Conservation (phyloP, 2,888 invertebrate species). For the Eupeodes luniger region DNA sequence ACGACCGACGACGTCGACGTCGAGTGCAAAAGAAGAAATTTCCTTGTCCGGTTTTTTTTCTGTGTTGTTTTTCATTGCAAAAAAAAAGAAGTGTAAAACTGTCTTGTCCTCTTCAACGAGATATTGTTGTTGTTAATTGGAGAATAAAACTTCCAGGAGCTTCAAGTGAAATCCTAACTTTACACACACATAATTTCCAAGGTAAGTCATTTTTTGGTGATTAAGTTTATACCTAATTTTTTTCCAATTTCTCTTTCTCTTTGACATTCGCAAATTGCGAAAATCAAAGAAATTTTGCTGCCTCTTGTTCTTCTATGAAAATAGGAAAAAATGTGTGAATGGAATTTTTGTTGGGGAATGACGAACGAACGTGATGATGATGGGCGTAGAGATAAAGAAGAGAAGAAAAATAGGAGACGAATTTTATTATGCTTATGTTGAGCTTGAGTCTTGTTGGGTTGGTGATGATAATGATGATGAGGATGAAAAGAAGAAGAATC, state of each 20-base stretch:
- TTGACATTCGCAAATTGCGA: constrained; percentile 52
- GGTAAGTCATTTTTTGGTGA: background rate
- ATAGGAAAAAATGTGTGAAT: constrained; percentile 53
- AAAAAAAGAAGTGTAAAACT: constrained; percentile 11
- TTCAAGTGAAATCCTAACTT: constrained; percentile 11
- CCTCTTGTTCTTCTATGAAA: constrained; percentile 49
- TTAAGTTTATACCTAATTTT: background rate
- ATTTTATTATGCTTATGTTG: background rate
- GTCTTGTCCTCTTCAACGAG: background rate
- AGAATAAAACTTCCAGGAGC: constrained; percentile 12
- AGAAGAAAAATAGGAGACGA: constrained; percentile 18
- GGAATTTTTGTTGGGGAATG: constrained; percentile 70
- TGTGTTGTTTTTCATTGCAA: background rate
- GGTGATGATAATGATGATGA: constrained; percentile 1
- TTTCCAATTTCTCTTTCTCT: constrained; percentile 29
- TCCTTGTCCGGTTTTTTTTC: constrained; percentile 24
- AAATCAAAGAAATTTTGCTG: background rate
- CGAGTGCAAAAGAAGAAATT: constrained; percentile 13
- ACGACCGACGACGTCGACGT: too few relatives aligned
- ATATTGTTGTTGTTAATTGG: background rate
- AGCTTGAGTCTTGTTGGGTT: background rate
- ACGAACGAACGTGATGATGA: constrained; percentile 20
- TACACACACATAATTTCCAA: background rate
- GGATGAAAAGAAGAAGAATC: too few relatives aligned
- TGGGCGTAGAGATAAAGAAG: constrained; percentile 36